Conservation (phyloP, 2,797 vertebrate species). For the Danio tinwini region DNA sequence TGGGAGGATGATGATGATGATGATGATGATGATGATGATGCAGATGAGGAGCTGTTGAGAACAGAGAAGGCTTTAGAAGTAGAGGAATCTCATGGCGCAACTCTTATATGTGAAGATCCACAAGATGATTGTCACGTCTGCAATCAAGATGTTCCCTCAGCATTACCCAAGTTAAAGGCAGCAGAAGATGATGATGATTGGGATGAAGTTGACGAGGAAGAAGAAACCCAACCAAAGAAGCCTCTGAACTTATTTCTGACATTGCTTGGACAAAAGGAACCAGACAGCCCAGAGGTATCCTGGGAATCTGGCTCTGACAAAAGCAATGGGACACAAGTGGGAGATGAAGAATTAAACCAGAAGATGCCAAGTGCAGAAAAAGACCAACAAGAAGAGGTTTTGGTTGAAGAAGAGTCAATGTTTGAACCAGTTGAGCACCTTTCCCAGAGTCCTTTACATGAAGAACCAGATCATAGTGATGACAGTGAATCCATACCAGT, state of each 20-base stretch:
- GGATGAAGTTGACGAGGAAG: conserved; percentile 35
- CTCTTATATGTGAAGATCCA: conserved; percentile 17
- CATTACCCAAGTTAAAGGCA: conserved; percentile 5
- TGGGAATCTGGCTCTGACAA: conserved; percentile 51
- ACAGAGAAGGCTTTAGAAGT: conserved; percentile 27
- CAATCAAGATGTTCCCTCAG: neutral
- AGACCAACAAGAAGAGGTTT: neutral
- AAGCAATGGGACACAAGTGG: conserved; percentile 7
- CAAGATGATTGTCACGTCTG: conserved; percentile 17
- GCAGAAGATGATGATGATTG: conserved; percentile 30
- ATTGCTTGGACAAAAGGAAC: conserved; percentile 43
- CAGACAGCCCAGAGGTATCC: conserved; percentile 43
- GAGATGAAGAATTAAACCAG: conserved; percentile 11
- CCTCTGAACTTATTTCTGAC: conserved; percentile 24
- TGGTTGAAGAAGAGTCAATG: conserved; percentile 5
- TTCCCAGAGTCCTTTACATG: neutral
- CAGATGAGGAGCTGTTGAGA: conserved; percentile 43
- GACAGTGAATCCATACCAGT: conserved; percentile 63
- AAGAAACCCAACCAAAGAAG: conserved; percentile 18
- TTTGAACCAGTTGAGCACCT: conserved; percentile 19
- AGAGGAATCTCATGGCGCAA: neutral
- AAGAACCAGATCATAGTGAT: conserved; percentile 43
- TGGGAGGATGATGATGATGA: conserved; percentile 56
- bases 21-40: conserved; percentile 53
- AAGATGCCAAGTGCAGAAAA: neutral